Evolutionary conservation across 2,113 vertebrate genomes (phyloP).

Genomic region (Panthera tigris): DNA sequence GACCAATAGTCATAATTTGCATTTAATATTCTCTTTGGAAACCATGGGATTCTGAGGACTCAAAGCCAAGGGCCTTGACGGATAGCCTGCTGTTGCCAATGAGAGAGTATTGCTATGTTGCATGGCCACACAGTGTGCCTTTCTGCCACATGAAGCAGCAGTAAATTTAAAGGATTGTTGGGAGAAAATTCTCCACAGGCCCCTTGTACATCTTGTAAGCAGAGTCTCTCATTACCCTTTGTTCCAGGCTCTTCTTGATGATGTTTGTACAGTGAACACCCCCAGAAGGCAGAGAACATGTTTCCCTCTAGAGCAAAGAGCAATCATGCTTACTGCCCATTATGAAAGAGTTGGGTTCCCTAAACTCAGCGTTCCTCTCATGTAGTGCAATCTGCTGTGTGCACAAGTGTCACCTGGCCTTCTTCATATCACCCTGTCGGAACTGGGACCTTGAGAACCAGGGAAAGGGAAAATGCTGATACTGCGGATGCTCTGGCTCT

Average conservation of each 20-base stretch:
- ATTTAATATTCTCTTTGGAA: conserved; percentile 21
- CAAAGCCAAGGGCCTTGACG: background rate
- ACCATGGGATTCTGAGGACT: background rate
- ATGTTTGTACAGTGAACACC: background rate
- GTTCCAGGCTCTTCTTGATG: background rate
- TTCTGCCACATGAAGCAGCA: background rate
- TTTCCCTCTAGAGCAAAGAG: background rate
- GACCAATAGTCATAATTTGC: background rate
- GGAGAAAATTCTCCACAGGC: background rate
- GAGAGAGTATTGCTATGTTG: background rate
- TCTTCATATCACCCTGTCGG: background rate
- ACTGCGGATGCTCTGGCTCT: background rate
- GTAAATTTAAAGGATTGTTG: background rate
- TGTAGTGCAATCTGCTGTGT: background rate
- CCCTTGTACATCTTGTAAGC: background rate
- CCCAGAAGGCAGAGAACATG: background rate
- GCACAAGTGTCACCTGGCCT: background rate
- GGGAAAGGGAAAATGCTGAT: background rate
- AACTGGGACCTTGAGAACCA: background rate
- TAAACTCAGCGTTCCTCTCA: background rate
- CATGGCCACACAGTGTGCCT: background rate
- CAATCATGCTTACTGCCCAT: background rate
- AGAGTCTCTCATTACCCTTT: background rate
- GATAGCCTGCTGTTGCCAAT: background rate
- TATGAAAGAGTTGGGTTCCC: background rate